These are phyloP conservation scores for Ciconia maguari DNA, from an alignment of 2,113 vertebrate genomes.

Conservation along the genomic window DNA sequence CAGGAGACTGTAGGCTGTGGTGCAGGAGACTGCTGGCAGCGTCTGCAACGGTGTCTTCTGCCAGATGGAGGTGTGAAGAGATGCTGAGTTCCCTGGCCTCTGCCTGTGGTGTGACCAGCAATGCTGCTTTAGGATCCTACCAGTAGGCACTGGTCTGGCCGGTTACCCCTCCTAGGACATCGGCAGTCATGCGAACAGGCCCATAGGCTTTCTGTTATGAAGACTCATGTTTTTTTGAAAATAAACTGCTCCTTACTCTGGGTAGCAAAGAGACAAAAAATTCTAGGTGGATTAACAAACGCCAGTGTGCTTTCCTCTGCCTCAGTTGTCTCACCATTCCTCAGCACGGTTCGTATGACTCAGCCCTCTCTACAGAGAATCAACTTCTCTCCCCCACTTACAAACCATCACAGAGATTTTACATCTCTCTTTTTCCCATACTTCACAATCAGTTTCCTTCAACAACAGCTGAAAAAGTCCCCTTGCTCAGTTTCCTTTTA, in stretches of 20 bases:
- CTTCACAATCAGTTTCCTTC: not conserved
- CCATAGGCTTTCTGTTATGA: not conserved
- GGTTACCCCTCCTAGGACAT: not conserved
- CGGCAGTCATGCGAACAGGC: not conserved
- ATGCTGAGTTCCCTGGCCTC: not conserved
- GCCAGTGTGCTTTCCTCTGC: not conserved
- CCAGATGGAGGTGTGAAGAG: not conserved
- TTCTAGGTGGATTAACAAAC: not conserved
- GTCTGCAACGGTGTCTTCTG: not conserved
- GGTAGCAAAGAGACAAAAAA: not conserved
- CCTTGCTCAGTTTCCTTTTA: not conserved
- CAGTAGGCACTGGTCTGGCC: not conserved
- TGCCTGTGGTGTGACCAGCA: not conserved
- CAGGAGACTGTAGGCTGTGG: not conserved
- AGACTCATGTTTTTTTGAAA: not conserved
- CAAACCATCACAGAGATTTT: not conserved
- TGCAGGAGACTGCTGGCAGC: not conserved
- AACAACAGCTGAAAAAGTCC: not conserved
- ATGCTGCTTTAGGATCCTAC: not conserved
- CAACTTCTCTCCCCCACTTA: not conserved
- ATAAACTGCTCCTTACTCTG: not conserved
- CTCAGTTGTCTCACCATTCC: not conserved
- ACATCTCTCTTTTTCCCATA: not conserved
- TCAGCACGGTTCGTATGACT: fast-evolving
- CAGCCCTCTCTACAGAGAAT: not conserved